Conservation (phyloP, 2,797 vertebrate species). For the Philypnodon macrostomus region DNA sequence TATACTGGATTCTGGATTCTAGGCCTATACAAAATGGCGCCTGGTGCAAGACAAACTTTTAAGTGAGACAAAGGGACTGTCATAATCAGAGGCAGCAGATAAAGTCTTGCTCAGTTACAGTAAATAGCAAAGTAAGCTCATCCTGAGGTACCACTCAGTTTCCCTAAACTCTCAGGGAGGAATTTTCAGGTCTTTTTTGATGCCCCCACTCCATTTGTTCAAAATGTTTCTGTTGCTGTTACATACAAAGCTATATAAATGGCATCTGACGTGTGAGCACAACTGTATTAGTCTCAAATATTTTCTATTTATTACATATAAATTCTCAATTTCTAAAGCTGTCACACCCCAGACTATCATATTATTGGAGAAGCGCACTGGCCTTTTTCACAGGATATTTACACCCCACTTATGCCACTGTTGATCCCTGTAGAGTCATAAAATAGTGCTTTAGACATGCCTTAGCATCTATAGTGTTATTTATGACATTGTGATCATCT, state of each 20-base stretch:
- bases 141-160: constrained; percentile 60
- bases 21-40: constrained; percentile 12
- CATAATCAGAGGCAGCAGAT: constrained; percentile 40
- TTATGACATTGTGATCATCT: background rate
- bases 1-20: no score
- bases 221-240: constrained; percentile 63
- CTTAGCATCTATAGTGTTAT: constrained; percentile 9
- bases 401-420: constrained; percentile 11
- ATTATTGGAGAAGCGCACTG: constrained; percentile 21
- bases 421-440: constrained; percentile 8
- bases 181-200: constrained; percentile 45
- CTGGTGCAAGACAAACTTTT: constrained; percentile 25
- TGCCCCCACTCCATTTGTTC: constrained; percentile 55
- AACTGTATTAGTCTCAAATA: no score
- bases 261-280: constrained; percentile 58
- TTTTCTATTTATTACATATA: no score
- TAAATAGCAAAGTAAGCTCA: constrained; percentile 54
- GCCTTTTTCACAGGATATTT: constrained; percentile 20
- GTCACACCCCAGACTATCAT: constrained; percentile 22
- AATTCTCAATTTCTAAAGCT: constrained; percentile 45
- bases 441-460: constrained; percentile 9
- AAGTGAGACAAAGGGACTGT: constrained; percentile 49
- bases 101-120: constrained; percentile 51
- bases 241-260: constrained; percentile 68
- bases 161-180: constrained; percentile 55